Conservation (phyloP, 2,113 vertebrate genomes). For the Bos javanicus region DNA sequence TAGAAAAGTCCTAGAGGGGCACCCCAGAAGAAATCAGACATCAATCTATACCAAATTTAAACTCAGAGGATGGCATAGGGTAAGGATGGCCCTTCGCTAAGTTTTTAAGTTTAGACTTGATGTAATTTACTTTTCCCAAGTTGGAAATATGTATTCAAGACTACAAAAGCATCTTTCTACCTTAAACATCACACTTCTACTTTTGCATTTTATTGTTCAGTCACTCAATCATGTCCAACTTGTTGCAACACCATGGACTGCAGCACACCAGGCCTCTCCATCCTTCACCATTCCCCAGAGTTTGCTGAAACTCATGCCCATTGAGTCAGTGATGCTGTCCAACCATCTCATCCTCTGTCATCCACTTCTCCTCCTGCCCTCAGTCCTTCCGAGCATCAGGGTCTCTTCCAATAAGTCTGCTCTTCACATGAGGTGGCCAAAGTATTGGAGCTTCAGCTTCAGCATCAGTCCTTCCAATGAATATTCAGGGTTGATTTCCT, state of each 20-base stretch:
- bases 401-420: not conserved
- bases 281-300: not conserved
- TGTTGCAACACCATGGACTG: not conserved
- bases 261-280: not conserved
- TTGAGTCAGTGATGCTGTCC: not conserved
- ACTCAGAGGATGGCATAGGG: not conserved
- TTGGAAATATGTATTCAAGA: not conserved
- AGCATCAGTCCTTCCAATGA: not conserved
- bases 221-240: not conserved
- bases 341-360: not conserved
- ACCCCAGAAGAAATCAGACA: not conserved
- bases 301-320: not conserved
- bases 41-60: not conserved
- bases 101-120: slow-evolving; percentile 16
- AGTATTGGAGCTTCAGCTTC: not conserved
- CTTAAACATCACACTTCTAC: not conserved
- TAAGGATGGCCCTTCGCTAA: not conserved
- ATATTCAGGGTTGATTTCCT: not conserved
- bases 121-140: slow-evolving; percentile 12
- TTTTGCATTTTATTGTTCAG: not conserved
- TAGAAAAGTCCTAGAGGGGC: not conserved
- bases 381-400: not conserved
- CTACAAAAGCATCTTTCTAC: not conserved
- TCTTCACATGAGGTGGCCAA: not conserved
- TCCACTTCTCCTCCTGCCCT: not conserved